Evolutionary conservation across 2,888 invertebrate species (phyloP), one percentile per base, ranked within the genome.

Genomic region (Hemicrepidius hirtus): DNA sequence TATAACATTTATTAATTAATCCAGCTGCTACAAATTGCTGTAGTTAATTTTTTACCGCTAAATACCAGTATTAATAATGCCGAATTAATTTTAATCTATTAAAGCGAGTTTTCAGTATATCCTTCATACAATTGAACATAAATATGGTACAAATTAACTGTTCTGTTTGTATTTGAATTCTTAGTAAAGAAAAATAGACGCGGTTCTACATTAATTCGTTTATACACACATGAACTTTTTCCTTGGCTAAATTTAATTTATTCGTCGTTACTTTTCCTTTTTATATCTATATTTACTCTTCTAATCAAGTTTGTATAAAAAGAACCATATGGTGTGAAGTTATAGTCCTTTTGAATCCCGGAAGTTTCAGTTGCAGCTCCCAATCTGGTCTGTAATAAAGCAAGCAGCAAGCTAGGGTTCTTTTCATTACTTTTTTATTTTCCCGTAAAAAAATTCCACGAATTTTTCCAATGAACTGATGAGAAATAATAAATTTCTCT

Each of bases 401-500:
- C 16, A 57, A 37, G 18, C 50, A 20, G 37, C 53, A 20, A 20
- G 20, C 37, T 32, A 10, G 18, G 37, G 20, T 53, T 53, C 57
- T 35, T 35, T 57, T 37, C 37, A 57, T 57, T 57, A 57, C 57
- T 57, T 57, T 37, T 57, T 57, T 57, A 37, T 32, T n/a, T 13
- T 35, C 57, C 32, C 13, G 37, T 57, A 37, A 55, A 57, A n/a
- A 35, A 57, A 57, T 37, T 57, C 37, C 57, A 37, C 20, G 37
- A 57, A 57, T 57, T 57, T 57, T 57, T 57, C 57, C 57, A 20
- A 57, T 57, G 57, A 57, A 57, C 57, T 57, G 35, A 57, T 28
- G 37, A 57, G 57, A 18, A 20, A 57, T 57, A 53, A 57, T 57
- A 57, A 57, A 57, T 57, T 57, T 35, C 35, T 57, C 18, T n/a